Evolutionary conservation across 2,797 vertebrate species (phyloP), one percentile per base, ranked within the genome.

Genomic region (Semaprochilodus insignis): DNA sequence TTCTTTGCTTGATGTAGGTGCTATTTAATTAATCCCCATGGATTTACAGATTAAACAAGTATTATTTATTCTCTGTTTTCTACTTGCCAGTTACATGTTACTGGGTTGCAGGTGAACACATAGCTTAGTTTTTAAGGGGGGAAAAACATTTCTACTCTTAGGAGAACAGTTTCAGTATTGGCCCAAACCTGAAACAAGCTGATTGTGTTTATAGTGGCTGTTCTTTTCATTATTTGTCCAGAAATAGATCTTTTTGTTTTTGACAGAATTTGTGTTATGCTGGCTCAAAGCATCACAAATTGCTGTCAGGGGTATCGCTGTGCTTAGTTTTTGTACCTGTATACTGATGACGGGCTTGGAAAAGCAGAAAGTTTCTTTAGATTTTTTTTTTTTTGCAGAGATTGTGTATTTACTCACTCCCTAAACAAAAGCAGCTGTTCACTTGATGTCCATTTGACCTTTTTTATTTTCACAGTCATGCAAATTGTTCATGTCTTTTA

Each of bases 401-500:
- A 7, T 40, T 36, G 54, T 4, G 16, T 69, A 23, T 44, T 44
- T 48, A 23, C 21, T n/a, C 65, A 1, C 31, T 66, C 19, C 7
- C 4, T 36, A 34, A 34, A 65, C 27, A 1, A 66, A 66, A 34
- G 2, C 63, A 34, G 27, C 15, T 19, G 34, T 31, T 15, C 63
- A 34, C 27, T 34, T 66, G 63, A 34, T 27, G 15, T 51, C 44
- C 44, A 71, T 52, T 76, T 75, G 65, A 73, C 48, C 11, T 57
- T 74, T 31, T 81, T 81, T 36, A 76, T 63, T 70, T 69, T n/a
- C 59, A 74, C 31, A 25, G 63, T 75, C 73, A 76, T 75, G 51
- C 19, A 81, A 75, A 74, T 44, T 11, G 6, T 40, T 25, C 59
- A 13, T 62, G 16, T 2, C n/a, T 31, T 36, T 59, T n/a, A 44